Evolutionary conservation across 2,888 invertebrate species (phyloP).

Genomic region (Brachyptera risi): DNA sequence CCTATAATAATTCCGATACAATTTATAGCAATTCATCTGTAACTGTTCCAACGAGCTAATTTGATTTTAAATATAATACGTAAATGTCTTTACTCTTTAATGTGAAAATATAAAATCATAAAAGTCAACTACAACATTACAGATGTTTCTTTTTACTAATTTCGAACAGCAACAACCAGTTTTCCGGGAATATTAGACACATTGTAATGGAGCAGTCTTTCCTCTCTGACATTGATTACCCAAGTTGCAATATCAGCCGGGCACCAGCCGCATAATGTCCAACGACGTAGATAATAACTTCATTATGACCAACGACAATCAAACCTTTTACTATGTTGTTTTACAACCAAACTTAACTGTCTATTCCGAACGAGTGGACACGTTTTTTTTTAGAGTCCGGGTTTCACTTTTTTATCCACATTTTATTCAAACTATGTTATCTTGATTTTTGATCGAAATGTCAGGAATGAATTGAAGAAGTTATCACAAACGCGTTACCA

Average conservation of each 20-base stretch:
- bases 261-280: too few relatives aligned
- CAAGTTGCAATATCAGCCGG: too few relatives aligned
- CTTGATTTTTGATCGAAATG: conserved; percentile 1
- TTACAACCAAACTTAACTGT: background rate
- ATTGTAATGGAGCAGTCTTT: too few relatives aligned
- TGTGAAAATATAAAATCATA: background rate
- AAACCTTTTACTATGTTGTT: conserved; percentile 1
- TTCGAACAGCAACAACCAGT: too few relatives aligned
- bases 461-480: background rate
- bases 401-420: background rate
- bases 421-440: background rate
- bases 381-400: background rate
- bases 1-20: conserved; percentile 6
- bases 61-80: conserved; percentile 3
- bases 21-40: background rate
- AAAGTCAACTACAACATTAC: conserved; percentile 4
- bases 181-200: too few relatives aligned
- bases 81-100: background rate
- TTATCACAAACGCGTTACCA: background rate
- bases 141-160: too few relatives aligned
- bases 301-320: background rate
- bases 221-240: too few relatives aligned
- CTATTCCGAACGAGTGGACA: too few relatives aligned
- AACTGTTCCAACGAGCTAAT: background rate
- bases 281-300: background rate